Base-by-base conservation (phyloP, 2,888 invertebrate species). In the Nemapogon koenigi region DNA sequence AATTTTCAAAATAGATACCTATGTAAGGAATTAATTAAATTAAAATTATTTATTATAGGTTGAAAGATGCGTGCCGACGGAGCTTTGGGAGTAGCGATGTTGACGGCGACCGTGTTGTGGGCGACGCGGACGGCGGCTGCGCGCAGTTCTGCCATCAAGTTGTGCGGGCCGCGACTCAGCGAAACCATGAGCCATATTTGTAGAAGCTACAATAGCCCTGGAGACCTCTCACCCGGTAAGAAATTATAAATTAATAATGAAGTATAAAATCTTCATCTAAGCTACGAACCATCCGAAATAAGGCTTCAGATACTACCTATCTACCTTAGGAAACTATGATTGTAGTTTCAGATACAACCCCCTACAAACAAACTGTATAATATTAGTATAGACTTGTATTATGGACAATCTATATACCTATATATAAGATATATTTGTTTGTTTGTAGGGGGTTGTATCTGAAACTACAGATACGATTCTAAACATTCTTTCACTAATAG, bases 201-300 rank as follows among this genome's bases (percentile, higher is more conserved):
- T 57, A 67, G 67, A 49, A 66, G 61, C 11, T 72, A 71, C 58
- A 73, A 73, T 53, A 69, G 75, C 47, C 75, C 78, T 38, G 73
- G 78, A 78, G 70, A 72, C 41, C 43, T 48, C 27, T 44, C 39
- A 30, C 41, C 41, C 32, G 42, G 41, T 42, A 13, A 41, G 18
- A n/a, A 13, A 4, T 33, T 33, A n/a, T 18, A 22, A 7, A 22
- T 22, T 22, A 22, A 22, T 7, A 6, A 22, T 22, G 22, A 22
- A 8, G 8, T 22, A 22, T 22, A 22, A 8, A 6, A 22, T 8
- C 22, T 6, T 22, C 6, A 6, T 7, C 22, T 7, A 7, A 6
- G 22, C 22, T 7, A 22, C 22, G 8, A 22, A 22, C 6, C 22
- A 7, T 8, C 6, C 8, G 6, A 22, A 22, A 22, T 6, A 22